Evolutionary conservation across 2,797 vertebrate species (phyloP).

Genomic region (Manis pentadactyla): DNA sequence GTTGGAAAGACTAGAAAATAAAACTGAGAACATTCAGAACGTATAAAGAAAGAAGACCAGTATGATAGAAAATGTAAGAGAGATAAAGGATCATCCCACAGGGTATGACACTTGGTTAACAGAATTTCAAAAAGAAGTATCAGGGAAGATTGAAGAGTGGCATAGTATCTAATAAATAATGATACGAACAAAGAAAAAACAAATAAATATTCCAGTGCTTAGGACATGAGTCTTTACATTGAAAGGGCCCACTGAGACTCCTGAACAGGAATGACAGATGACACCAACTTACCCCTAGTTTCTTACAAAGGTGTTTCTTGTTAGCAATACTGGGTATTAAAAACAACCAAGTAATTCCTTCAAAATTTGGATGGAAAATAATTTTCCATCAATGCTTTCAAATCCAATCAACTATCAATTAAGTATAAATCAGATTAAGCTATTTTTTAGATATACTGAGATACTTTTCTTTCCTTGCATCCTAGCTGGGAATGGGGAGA

Average conservation of each 20-base stretch:
- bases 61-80: not conserved
- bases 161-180: not conserved
- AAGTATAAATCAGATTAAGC: not conserved
- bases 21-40: not conserved
- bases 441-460: not conserved
- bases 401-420: not conserved
- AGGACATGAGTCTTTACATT: not conserved
- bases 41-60: not conserved
- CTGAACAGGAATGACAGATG: not conserved
- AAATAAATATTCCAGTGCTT: not conserved
- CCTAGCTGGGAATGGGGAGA: not conserved
- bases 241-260: not conserved
- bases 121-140: slow-evolving; percentile 13
- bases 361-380: not conserved
- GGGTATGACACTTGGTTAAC: not conserved
- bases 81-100: not conserved
- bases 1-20: not conserved
- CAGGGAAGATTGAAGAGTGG: not conserved
- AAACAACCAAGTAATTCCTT: not conserved
- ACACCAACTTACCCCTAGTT: not conserved
- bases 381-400: not conserved
- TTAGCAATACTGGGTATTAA: not conserved
- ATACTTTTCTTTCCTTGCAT: not conserved
- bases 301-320: not conserved
- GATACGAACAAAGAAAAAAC: too few species aligned